Percentiles rank a stretch among this genome's conserved stretches.
phyloP scores from a whole-genome alignment of 2,888 invertebrate genomes.

The Aporophyla nigra region DNA sequence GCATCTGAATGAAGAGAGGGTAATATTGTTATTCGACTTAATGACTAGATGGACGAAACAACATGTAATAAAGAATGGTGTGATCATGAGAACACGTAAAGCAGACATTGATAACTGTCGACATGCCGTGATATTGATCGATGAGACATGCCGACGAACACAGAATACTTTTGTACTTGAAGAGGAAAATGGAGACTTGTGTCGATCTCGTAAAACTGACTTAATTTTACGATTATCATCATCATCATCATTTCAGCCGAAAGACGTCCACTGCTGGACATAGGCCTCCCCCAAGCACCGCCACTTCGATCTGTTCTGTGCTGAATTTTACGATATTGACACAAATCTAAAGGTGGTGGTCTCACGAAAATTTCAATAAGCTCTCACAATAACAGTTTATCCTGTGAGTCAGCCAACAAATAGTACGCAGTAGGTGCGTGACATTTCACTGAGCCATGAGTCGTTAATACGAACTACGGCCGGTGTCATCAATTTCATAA shows the following conservation, averaged over 20 bases:
- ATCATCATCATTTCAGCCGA: no score
- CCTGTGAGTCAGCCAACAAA: slow-evolving; percentile 39
- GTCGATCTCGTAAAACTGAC: not conserved
- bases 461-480: slow-evolving; percentile 21
- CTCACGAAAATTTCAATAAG: slow-evolving; percentile 18
- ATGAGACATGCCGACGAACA: slow-evolving; percentile 10
- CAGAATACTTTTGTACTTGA: slow-evolving; percentile 11
- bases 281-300: no score
- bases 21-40: slow-evolving; percentile 19
- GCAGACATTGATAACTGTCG: slow-evolving; percentile 23
- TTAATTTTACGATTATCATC: not conserved
- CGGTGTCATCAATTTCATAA: slow-evolving; percentile 28
- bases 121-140: slow-evolving; percentile 26
- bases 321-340: not conserved
- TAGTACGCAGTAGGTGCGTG: slow-evolving; percentile 30
- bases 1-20: not conserved
- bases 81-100: slow-evolving; percentile 33
- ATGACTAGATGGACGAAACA: not conserved
- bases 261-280: no score
- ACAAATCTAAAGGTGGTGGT: not conserved
- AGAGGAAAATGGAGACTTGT: slow-evolving; percentile 5
- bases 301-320: no score
- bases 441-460: slow-evolving; percentile 35
- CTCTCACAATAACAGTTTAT: slow-evolving; percentile 33
- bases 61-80: slow-evolving; percentile 30